phyloP scores from a whole-genome alignment of 2,797 vertebrate species.

The Acipenser oxyrinchus region DNA sequence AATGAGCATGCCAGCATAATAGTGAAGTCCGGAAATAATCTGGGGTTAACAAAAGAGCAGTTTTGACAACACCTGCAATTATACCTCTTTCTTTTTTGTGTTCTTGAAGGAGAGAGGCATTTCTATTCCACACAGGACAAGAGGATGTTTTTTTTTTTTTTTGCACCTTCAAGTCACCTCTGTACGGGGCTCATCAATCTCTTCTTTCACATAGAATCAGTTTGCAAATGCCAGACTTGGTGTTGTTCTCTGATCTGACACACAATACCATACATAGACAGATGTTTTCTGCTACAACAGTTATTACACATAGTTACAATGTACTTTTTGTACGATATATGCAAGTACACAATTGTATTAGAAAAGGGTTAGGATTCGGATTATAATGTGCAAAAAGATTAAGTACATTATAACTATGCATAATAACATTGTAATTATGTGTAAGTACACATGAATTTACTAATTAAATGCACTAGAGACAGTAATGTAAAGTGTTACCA shows the following conservation, averaged over 20 bases:
- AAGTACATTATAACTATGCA: no score
- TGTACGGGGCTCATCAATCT: slow-evolving; percentile 49
- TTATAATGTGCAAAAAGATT: no score
- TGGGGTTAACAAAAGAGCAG: background rate
- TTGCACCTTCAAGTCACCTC: slow-evolving; percentile 56
- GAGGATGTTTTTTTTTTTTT: slow-evolving; percentile 21
- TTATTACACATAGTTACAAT: slow-evolving; percentile 10
- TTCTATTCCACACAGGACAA: slow-evolving; percentile 26
- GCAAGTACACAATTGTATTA: no score
- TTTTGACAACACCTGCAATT: no score
- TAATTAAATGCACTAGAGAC: no score
- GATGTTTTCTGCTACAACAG: slow-evolving; percentile 28
- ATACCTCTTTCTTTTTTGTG: slow-evolving; percentile 1
- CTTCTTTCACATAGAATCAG: slow-evolving; percentile 32
- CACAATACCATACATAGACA: slow-evolving; percentile 27
- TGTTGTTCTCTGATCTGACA: slow-evolving; percentile 13
- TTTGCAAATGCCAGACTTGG: slow-evolving; percentile 28
- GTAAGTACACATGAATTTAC: no score
- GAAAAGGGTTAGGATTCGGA: no score
- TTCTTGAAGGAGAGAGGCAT: slow-evolving; percentile 4
- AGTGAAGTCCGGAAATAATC: background rate
- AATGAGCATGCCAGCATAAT: background rate
- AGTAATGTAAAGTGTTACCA: no score
- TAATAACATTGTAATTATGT: no score
- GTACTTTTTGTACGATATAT: no score